phyloP scores from a whole-genome alignment of 1,140 invertebrate species.

The Papilio aristodemus region DNA sequence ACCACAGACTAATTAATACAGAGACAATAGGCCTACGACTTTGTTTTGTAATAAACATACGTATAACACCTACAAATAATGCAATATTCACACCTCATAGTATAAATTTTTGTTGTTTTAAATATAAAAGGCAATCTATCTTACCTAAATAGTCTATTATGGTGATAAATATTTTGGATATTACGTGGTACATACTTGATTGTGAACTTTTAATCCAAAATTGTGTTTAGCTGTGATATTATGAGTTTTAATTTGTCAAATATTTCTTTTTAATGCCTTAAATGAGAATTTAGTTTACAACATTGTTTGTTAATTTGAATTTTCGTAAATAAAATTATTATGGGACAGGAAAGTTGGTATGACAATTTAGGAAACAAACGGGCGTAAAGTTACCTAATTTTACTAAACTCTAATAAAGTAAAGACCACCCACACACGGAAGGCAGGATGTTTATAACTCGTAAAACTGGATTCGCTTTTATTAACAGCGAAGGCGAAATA shows the following conservation, averaged over 20 bases:
- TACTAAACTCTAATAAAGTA: slow-evolving; percentile 34
- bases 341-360: neutral
- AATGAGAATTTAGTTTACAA: neutral
- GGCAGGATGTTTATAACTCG: slow-evolving; percentile 34
- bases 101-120: too few species aligned
- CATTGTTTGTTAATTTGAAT: slow-evolving; percentile 16
- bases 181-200: too few species aligned
- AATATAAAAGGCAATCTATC: too few species aligned
- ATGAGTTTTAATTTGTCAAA: too few species aligned
- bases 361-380: slow-evolving; percentile 23
- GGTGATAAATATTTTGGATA: too few species aligned
- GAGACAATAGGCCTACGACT: neutral
- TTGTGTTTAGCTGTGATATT: too few species aligned
- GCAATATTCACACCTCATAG: too few species aligned
- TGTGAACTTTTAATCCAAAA: too few species aligned
- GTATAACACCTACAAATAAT: too few species aligned
- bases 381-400: slow-evolving; percentile 31
- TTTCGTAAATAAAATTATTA: slow-evolving; percentile 24
- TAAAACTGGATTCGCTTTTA: slow-evolving; percentile 34
- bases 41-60: neutral
- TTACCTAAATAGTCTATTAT: too few species aligned
- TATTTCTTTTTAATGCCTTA: slow-evolving; percentile 8
- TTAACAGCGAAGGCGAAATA: slow-evolving; percentile 30
- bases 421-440: slow-evolving; percentile 26
- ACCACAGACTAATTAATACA: slow-evolving; percentile 13